These are phyloP conservation scores for Drosophila pegasa DNA, from an alignment of 2,888 invertebrate species.

Conservation along the genomic window DNA sequence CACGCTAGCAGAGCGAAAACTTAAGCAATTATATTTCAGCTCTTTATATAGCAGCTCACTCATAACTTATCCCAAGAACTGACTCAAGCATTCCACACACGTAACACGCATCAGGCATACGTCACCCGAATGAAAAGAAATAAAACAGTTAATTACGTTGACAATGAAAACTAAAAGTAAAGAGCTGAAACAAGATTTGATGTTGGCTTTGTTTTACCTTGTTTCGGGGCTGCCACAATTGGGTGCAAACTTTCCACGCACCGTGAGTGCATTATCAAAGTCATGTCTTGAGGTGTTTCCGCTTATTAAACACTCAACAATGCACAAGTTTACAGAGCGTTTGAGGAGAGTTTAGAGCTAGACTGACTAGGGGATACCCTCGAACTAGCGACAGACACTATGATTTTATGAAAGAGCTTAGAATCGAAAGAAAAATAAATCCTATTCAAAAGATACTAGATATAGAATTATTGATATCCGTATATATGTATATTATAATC, in stretches of 20 bases:
- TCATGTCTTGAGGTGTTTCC: slow-evolving; percentile 48
- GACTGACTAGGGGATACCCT: background rate
- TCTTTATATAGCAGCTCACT: slow-evolving; percentile 2
- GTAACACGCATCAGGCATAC: slow-evolving; percentile 21
- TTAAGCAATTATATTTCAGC: slow-evolving; percentile 17
- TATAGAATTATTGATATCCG: too few relatives aligned
- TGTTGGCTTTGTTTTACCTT: slow-evolving; percentile 1
- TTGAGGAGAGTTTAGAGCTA: background rate
- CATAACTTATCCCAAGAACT: slow-evolving; percentile 15
- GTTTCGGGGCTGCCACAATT: slow-evolving; percentile 22
- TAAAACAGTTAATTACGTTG: slow-evolving; percentile 39
- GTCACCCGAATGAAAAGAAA: slow-evolving; percentile 18
- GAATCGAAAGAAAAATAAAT: too few relatives aligned
- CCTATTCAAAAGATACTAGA: too few relatives aligned
- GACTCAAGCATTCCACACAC: slow-evolving; percentile 12
- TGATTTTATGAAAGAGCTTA: too few relatives aligned
- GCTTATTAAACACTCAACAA: slow-evolving; percentile 60
- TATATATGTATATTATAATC: too few relatives aligned
- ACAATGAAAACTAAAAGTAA: slow-evolving; percentile 59
- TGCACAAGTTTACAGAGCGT: slow-evolving; percentile 41
- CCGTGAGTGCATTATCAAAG: slow-evolving; percentile 39
- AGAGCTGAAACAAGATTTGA: slow-evolving; percentile 1
- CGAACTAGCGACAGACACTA: too few relatives aligned
- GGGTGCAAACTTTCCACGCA: slow-evolving; percentile 20
- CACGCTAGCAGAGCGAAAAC: slow-evolving; percentile 33